These are phyloP conservation scores for Montipora capitata DNA, from an alignment of 92 coral and sea anemone genomes.

Conservation along the genomic window DNA sequence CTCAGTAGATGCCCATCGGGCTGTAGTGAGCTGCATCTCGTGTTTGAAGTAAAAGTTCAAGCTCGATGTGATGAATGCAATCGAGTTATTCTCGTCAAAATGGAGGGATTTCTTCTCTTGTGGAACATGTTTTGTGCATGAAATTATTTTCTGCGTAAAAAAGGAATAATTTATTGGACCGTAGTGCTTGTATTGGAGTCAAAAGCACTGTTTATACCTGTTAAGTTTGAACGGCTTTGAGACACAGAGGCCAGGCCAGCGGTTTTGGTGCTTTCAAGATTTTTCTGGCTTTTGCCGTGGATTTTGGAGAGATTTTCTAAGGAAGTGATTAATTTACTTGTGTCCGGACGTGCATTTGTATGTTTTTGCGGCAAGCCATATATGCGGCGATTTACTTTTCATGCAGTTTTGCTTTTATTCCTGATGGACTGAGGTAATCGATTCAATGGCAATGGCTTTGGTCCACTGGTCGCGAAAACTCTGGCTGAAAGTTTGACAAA, in stretches of 20 bases:
- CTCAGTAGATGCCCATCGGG: conserved; percentile 70
- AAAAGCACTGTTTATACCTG: conserved; percentile 65
- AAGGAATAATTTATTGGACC: conserved; percentile 40
- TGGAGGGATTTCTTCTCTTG: conserved; percentile 82
- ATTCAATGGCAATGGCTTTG: conserved; percentile 93
- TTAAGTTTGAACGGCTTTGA: conserved; percentile 64
- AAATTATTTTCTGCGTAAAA: conserved; percentile 37
- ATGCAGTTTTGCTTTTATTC: conserved; percentile 91
- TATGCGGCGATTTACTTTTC: conserved; percentile 81
- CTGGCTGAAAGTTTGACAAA: conserved; percentile 89
- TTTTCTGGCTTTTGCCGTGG: conserved; percentile 76
- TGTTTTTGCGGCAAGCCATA: conserved; percentile 76
- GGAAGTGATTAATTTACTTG: conserved; percentile 51
- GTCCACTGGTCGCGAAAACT: conserved; percentile 76
- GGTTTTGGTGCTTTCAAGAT: conserved; percentile 77
- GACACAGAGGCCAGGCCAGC: conserved; percentile 68
- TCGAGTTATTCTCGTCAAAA: conserved; percentile 65
- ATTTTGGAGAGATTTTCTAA: conserved; percentile 66
- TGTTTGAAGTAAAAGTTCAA: conserved; percentile 95
- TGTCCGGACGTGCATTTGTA: conserved; percentile 59
- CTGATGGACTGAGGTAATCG: conserved; percentile 96
- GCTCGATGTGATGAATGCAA: conserved; percentile 93
- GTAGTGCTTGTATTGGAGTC: conserved; percentile 42
- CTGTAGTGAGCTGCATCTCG: conserved; percentile 94
- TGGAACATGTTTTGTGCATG: conserved; percentile 48